These are phyloP conservation scores for Xiphophorus couchianus DNA, from an alignment of 2,113 vertebrate species.

Conservation along the genomic window DNA sequence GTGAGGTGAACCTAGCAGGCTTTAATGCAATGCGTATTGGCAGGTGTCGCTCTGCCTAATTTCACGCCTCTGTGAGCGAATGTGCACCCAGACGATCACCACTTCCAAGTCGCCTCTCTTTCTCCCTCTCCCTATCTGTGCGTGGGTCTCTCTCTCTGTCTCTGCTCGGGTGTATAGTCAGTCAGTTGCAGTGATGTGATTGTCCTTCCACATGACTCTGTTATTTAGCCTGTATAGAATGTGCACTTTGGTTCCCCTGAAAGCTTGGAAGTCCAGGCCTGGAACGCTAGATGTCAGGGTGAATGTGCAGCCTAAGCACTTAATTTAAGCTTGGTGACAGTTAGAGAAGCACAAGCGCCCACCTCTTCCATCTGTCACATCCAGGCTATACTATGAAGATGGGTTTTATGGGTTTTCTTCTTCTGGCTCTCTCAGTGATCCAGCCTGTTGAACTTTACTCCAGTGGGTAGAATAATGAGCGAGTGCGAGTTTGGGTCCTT, in stretches of 20 bases:
- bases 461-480: conserved; percentile 10
- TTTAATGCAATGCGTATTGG: conserved; percentile 71
- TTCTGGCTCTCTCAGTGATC: conserved; percentile 36
- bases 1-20: conserved; percentile 31
- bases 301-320: conserved; percentile 59
- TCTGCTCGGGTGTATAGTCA: conserved; percentile 37
- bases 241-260: conserved; percentile 35
- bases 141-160: conserved; percentile 17
- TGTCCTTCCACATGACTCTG: conserved; percentile 40
- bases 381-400: conserved; percentile 23
- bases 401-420: conserved; percentile 35
- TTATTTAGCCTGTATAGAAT: conserved; percentile 34
- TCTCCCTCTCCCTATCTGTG: conserved; percentile 11
- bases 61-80: conserved; percentile 76
- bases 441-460: conserved; percentile 25
- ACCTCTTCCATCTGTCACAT: conserved; percentile 63
- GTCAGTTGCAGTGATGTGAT: conserved; percentile 27
- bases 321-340: conserved; percentile 42
- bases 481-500: conserved; percentile 4
- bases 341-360: conserved; percentile 38
- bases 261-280: conserved; percentile 29
- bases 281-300: conserved; percentile 25
- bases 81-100: conserved; percentile 61
- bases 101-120: conserved; percentile 49
- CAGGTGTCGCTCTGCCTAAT: conserved; percentile 77